These are phyloP conservation scores for Lophura swinhoii DNA, from an alignment of 2,797 vertebrate species.

Conservation along the genomic window DNA sequence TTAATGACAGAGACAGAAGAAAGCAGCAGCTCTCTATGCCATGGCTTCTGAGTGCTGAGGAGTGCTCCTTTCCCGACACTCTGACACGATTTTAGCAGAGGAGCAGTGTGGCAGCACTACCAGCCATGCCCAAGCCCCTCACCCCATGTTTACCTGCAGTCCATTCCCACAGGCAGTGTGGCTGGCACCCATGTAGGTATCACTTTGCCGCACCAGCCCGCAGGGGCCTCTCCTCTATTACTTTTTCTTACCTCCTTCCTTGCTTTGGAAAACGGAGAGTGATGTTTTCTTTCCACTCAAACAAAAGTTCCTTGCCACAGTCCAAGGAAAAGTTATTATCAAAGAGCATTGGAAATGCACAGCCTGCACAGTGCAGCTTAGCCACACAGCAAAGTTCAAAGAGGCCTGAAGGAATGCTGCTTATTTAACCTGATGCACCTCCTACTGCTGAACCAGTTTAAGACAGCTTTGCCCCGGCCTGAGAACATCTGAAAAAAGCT, in stretches of 20 bases:
- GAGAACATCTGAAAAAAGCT: background rate
- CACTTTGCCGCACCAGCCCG: background rate
- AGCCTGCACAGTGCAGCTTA: background rate
- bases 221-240: background rate
- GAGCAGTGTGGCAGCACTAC: background rate
- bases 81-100: fast-evolving
- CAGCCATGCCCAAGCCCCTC: too few species aligned
- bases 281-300: fast-evolving
- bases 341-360: background rate
- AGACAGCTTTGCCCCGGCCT: background rate
- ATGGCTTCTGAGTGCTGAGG: background rate
- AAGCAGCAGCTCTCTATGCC: background rate
- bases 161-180: background rate
- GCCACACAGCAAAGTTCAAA: background rate
- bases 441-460: background rate
- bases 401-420: background rate
- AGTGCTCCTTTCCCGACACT: fast-evolving
- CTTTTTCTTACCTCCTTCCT: background rate
- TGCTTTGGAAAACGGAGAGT: background rate
- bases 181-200: background rate
- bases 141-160: fast-evolving
- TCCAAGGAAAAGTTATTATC: background rate
- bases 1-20: background rate
- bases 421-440: background rate
- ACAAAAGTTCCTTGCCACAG: background rate